Base-by-base conservation (phyloP, 1,140 invertebrate genomes). In the Araneus ventricosus region DNA sequence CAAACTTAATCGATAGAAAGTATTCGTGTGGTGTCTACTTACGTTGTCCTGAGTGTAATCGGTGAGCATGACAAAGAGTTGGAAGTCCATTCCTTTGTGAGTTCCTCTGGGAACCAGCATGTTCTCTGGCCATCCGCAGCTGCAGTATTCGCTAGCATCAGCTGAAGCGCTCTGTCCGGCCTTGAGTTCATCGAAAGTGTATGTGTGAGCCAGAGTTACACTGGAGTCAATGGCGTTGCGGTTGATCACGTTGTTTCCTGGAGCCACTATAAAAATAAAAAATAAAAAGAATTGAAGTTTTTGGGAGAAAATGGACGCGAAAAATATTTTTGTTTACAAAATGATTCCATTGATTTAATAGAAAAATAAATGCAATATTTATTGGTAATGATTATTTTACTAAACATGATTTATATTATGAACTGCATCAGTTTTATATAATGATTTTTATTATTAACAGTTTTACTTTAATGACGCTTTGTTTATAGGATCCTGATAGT, bases 41-140 rank as follows among this genome's bases (percentile, higher is more conserved):
- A 95, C 95, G 95, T 95, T 96, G 94, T 98, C 97, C 10, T 96
- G 96, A 22, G 96, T 95, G 95, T 97, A 61, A 57, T 87, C 85
- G 22, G 85, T 87, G 20, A 87, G 85, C 85, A 87, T 87, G 34
- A 87, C 85, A 95, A 98, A 98, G 5, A 98, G 95, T 88, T 97
- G 96, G 94, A 97, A 97, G 0, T 95, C 95, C 95, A 96, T 97
- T 30, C 98, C 98, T 91, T 96, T 96, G 4, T 96, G 95, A 4
- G 95, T 96, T 39, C 98, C 98, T 95, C 97, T 97, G 0, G 98
- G 97, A 39, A 98, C 95, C 1, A 98, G 96, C 97, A 98, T 97
- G 95, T 98, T 97, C 80, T 98, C 97, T 1, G 98, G 98, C 97
- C 97, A 98, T 79, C 98, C 98, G 95, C 98, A 98, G 59, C 98